These are phyloP conservation scores for Rhinoraja longicauda DNA, from an alignment of 2,797 vertebrate species.

Conservation along the genomic window DNA sequence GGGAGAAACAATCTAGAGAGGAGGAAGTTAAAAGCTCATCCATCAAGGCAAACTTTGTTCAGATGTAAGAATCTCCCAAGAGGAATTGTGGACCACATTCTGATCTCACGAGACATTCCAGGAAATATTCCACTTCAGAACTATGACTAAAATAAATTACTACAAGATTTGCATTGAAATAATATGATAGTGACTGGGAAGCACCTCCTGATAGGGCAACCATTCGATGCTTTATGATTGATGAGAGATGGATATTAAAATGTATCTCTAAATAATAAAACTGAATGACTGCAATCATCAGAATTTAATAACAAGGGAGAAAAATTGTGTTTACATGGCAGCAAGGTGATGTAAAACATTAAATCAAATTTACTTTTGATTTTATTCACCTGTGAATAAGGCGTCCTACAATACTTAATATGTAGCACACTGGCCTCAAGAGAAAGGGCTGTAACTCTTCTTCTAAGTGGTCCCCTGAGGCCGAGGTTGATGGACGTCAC, in stretches of 20 bases:
- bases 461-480: too few relatives aligned
- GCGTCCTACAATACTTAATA: background rate
- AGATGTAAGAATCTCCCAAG: slow-evolving; percentile 41
- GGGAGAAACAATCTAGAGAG: background rate
- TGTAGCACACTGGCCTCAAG: background rate
- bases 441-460: background rate
- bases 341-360: slow-evolving; percentile 46
- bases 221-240: slow-evolving; percentile 49
- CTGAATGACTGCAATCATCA: slow-evolving; percentile 54
- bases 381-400: background rate
- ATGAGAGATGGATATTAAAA: slow-evolving; percentile 55
- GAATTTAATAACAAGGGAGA: slow-evolving; percentile 52
- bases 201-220: slow-evolving; percentile 48
- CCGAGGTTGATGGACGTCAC: too few relatives aligned
- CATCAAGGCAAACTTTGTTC: slow-evolving; percentile 22
- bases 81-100: slow-evolving; percentile 44
- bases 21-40: background rate
- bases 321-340: slow-evolving; percentile 50
- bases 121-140: slow-evolving; percentile 51
- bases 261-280: slow-evolving; percentile 51
- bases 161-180: slow-evolving; percentile 49
- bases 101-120: slow-evolving; percentile 46
- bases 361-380: slow-evolving; percentile 50
- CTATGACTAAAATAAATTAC: slow-evolving; percentile 52
- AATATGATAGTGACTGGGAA: slow-evolving; percentile 47